phyloP scores from a whole-genome alignment of 2,113 vertebrate genomes.

The Nematolebias whitei region DNA sequence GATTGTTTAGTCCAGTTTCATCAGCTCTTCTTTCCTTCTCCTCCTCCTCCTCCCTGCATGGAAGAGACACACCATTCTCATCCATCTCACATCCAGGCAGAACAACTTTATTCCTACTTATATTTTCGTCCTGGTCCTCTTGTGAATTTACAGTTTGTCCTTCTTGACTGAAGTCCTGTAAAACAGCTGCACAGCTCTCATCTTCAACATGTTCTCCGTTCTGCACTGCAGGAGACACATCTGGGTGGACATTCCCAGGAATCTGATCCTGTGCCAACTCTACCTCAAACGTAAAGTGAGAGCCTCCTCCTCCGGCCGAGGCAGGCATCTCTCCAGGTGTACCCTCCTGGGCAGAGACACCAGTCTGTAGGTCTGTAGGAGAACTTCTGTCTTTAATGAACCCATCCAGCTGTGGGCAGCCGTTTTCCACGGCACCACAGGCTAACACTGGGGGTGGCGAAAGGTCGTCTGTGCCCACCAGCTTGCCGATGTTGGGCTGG shows the following conservation, averaged over 20 bases:
- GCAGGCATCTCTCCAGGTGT: conserved; percentile 28
- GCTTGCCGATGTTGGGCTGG: conserved; percentile 82
- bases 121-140: conserved; percentile 31
- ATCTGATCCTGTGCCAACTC: conserved; percentile 31
- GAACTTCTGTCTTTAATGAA: conserved; percentile 18
- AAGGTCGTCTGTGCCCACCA: conserved; percentile 73
- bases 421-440: conserved; percentile 71
- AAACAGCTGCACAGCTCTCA: conserved; percentile 5
- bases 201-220: conserved; percentile 22
- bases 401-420: conserved; percentile 52
- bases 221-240: conserved; percentile 18
- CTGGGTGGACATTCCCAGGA: conserved; percentile 8
- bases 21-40: conserved; percentile 55
- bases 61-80: conserved; percentile 20
- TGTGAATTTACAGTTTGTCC: conserved; percentile 19
- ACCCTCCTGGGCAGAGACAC: conserved; percentile 18
- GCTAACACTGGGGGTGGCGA: conserved; percentile 70
- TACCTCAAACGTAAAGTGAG: conserved; percentile 66
- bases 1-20: conserved; percentile 49
- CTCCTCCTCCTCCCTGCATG: not conserved
- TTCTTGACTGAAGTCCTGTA: conserved; percentile 29
- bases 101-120: conserved; percentile 33
- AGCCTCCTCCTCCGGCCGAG: conserved; percentile 22
- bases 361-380: conserved; percentile 11
- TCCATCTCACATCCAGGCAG: conserved; percentile 25